phyloP scores from a whole-genome alignment of 2,888 invertebrate genomes.

The Seira ritae region DNA sequence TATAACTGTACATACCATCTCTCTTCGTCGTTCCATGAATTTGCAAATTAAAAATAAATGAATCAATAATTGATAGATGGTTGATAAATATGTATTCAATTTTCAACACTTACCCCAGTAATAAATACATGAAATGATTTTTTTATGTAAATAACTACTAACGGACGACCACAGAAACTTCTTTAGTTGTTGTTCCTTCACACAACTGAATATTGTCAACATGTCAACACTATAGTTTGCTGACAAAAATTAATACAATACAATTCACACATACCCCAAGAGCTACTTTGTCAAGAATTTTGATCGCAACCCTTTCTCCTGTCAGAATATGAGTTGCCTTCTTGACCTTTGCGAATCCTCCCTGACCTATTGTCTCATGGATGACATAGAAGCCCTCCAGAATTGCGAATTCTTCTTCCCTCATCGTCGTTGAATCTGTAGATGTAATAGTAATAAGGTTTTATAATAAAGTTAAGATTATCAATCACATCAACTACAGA shows the following conservation, averaged over 20 bases:
- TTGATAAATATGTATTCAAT: too few relatives aligned
- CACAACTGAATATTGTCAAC: too few relatives aligned
- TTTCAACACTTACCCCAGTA: too few relatives aligned
- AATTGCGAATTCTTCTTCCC: constrained; percentile 76
- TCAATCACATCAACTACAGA: too few relatives aligned
- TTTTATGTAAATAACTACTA: too few relatives aligned
- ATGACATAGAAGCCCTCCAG: constrained; percentile 82
- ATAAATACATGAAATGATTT: too few relatives aligned
- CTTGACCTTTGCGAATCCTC: constrained; percentile 90
- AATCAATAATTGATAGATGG: too few relatives aligned
- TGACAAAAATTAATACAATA: neutral
- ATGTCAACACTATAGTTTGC: too few relatives aligned
- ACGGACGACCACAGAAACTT: too few relatives aligned
- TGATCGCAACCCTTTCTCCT: constrained; percentile 88
- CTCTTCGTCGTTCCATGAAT: neutral
- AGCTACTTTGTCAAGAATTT: constrained; percentile 86
- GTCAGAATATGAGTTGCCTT: constrained; percentile 86
- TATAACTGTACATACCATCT: neutral
- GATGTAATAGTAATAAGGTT: neutral
- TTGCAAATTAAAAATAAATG: neutral
- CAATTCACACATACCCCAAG: constrained; percentile 79
- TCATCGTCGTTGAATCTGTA: constrained; percentile 76
- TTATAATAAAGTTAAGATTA: too few relatives aligned
- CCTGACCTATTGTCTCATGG: constrained; percentile 84
- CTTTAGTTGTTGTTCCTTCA: too few relatives aligned